phyloP scores from a whole-genome alignment of 2,888 invertebrate genomes.

The Chloroclystis v-ata region DNA sequence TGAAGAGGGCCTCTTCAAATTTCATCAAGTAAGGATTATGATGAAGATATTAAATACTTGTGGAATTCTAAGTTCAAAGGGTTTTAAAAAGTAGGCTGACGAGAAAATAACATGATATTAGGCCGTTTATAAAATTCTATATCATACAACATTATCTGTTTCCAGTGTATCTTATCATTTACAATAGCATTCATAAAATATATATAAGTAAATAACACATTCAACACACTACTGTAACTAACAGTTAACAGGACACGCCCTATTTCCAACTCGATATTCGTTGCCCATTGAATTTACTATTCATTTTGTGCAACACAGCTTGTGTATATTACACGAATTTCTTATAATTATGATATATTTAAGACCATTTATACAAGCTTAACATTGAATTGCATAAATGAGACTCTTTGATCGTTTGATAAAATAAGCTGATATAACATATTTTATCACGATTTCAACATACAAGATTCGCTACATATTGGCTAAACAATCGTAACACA shows the following conservation, averaged over 20 bases:
- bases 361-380: constrained; percentile 6
- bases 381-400: constrained; percentile 3
- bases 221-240: constrained; percentile 21
- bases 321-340: too few relatives aligned
- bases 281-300: constrained; percentile 1
- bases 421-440: neutral
- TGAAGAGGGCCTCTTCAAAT: too few relatives aligned
- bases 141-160: too few relatives aligned
- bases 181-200: neutral
- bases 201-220: neutral
- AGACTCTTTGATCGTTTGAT: neutral
- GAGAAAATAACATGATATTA: too few relatives aligned
- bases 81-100: too few relatives aligned
- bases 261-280: constrained; percentile 8
- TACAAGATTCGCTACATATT: too few relatives aligned
- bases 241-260: constrained; percentile 6
- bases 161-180: too few relatives aligned
- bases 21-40: too few relatives aligned
- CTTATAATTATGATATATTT: neutral
- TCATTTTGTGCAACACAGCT: neutral
- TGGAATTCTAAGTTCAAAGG: too few relatives aligned
- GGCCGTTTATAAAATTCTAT: too few relatives aligned
- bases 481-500: neutral
- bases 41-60: too few relatives aligned
- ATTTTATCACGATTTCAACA: neutral